These are phyloP conservation scores for Armadillidium nasatum DNA, from an alignment of 1,140 invertebrate species.

Conservation along the genomic window DNA sequence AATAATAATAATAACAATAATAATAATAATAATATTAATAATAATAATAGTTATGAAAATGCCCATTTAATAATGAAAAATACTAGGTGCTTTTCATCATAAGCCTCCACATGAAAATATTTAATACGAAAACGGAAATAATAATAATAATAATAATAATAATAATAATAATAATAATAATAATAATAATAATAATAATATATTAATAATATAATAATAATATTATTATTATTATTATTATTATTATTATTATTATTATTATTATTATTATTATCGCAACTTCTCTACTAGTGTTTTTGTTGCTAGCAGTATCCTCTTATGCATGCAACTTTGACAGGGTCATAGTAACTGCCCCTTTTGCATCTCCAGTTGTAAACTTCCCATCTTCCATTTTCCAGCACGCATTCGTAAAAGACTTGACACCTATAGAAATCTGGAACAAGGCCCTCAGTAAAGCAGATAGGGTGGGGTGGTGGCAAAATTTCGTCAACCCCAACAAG, in stretches of 20 bases:
- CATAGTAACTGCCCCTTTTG: conserved; percentile 23
- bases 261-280: background rate
- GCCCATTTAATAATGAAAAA: too few relatives aligned
- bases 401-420: conserved; percentile 26
- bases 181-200: background rate
- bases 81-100: too few relatives aligned
- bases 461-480: conserved; percentile 20
- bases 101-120: too few relatives aligned
- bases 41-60: too few relatives aligned
- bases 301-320: conserved; percentile 23
- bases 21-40: too few relatives aligned
- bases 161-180: too few relatives aligned
- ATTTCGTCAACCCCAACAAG: background rate
- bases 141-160: too few relatives aligned
- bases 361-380: conserved; percentile 30
- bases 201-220: conserved; percentile 4
- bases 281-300: background rate
- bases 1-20: too few relatives aligned
- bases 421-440: conserved; percentile 20
- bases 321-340: conserved; percentile 17
- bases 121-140: too few relatives aligned
- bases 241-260: background rate
- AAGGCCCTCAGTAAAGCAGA: conserved; percentile 19
- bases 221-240: background rate
- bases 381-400: conserved; percentile 23